These are phyloP conservation scores for Eretmocerus hayati DNA, from an alignment of 2,888 invertebrate species.

Conservation along the genomic window DNA sequence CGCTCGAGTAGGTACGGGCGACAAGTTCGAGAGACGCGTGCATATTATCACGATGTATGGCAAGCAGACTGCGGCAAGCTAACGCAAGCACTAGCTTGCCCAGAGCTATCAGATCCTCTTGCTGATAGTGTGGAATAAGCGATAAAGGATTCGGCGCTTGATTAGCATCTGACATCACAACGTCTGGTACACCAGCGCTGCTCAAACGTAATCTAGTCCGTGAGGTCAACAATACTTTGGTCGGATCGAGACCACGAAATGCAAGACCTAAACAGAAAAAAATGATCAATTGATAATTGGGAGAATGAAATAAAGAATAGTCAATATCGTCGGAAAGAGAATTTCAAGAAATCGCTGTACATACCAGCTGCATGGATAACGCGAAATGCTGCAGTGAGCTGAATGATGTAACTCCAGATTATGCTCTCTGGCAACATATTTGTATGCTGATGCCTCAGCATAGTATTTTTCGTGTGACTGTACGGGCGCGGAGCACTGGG, in stretches of 20 bases:
- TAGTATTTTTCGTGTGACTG: constrained; percentile 75
- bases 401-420: constrained; percentile 93
- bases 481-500: constrained; percentile 74
- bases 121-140: constrained; percentile 69
- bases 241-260: constrained; percentile 81
- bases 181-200: constrained; percentile 74
- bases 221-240: constrained; percentile 79
- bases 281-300: too few relatives aligned
- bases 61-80: constrained; percentile 87
- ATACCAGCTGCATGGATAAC: constrained; percentile 70
- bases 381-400: constrained; percentile 87
- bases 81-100: constrained; percentile 87
- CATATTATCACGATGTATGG: constrained; percentile 80
- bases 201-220: constrained; percentile 70
- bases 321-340: too few relatives aligned
- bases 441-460: constrained; percentile 66
- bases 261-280: constrained; percentile 52
- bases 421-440: constrained; percentile 80
- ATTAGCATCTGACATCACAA: constrained; percentile 67
- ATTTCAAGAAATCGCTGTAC: constrained; percentile 1
- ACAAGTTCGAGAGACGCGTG: constrained; percentile 84
- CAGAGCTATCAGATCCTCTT: constrained; percentile 86
- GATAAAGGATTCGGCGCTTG: constrained; percentile 60
- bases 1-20: constrained; percentile 82
- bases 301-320: too few relatives aligned